Percentiles rank a stretch among this genome's conserved stretches.
Evolutionary conservation across 2,113 vertebrate species (phyloP).

Genomic region (Tachuris rubrigastra): DNA sequence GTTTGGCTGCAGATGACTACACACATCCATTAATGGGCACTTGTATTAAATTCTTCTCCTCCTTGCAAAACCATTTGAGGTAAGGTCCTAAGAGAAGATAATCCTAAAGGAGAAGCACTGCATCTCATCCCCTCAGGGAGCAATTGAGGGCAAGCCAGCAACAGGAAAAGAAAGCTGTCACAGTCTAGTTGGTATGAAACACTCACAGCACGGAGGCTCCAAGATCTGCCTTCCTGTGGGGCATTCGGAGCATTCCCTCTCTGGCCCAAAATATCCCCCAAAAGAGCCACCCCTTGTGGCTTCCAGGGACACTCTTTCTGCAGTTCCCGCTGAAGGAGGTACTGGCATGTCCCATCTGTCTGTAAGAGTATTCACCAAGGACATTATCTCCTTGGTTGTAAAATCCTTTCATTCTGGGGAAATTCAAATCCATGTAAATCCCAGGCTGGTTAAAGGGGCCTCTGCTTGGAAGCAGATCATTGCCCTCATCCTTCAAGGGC

Average conservation of each 20-base stretch:
- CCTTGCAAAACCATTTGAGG: background rate
- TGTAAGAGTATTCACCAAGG: background rate
- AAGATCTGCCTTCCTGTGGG: background rate
- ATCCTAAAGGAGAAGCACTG: background rate
- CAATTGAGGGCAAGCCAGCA: background rate
- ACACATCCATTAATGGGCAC: background rate
- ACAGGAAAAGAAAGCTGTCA: background rate
- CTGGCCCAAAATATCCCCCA: background rate
- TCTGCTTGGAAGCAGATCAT: background rate
- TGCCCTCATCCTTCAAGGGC: background rate
- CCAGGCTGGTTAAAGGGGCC: background rate
- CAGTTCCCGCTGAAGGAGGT: background rate
- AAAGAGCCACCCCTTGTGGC: background rate
- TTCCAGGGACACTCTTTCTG: background rate
- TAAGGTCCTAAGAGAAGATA: background rate
- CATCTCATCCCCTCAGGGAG: background rate
- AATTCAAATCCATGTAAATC: background rate
- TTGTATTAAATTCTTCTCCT: background rate
- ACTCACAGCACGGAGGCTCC: background rate
- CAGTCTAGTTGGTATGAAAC: background rate
- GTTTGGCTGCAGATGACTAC: background rate
- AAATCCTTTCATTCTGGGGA: background rate
- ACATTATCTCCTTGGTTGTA: background rate
- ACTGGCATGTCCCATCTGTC: background rate
- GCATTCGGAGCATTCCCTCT: fast-evolving